Evolutionary conservation across 2,113 vertebrate species (phyloP).

Genomic region (Choloepus hoffmanni): DNA sequence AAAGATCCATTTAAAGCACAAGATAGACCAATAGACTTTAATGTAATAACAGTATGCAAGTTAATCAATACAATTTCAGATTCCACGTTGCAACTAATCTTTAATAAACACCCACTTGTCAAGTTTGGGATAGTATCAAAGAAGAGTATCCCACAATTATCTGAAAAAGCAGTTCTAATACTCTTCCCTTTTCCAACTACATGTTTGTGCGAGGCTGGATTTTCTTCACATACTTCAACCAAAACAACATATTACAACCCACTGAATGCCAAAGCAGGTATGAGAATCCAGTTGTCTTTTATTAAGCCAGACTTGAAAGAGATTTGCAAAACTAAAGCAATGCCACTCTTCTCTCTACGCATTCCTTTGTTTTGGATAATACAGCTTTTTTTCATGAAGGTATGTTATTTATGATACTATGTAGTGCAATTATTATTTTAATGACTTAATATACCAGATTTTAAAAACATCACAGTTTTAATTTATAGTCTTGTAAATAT

Average conservation of each 20-base stretch:
- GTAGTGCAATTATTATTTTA: neutral
- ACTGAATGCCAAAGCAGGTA: conserved; percentile 29
- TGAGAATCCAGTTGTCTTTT: conserved; percentile 51
- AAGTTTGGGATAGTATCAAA: conserved; percentile 33
- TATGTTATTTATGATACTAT: neutral
- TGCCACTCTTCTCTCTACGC: neutral
- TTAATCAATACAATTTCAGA: neutral
- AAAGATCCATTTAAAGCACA: neutral
- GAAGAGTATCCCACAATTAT: neutral
- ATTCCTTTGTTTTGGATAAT: conserved; percentile 51
- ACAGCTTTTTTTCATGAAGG: conserved; percentile 45
- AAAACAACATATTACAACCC: conserved; percentile 40
- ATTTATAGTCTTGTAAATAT: neutral
- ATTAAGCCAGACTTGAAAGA: conserved; percentile 56
- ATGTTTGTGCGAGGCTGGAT: conserved; percentile 8
- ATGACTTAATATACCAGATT: neutral
- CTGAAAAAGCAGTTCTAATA: neutral
- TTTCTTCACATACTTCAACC: conserved; percentile 57
- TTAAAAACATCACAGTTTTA: neutral
- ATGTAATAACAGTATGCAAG: neutral
- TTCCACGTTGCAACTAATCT: neutral
- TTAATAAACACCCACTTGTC: neutral
- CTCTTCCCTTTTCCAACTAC: neutral
- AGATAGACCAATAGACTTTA: neutral
- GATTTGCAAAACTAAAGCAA: conserved; percentile 44